A percentile compares a stretch with the other conserved stretches of the same genome.
Evolutionary conservation across 2,797 vertebrate species (phyloP).

Genomic region (Trichosurus vulpecula): DNA sequence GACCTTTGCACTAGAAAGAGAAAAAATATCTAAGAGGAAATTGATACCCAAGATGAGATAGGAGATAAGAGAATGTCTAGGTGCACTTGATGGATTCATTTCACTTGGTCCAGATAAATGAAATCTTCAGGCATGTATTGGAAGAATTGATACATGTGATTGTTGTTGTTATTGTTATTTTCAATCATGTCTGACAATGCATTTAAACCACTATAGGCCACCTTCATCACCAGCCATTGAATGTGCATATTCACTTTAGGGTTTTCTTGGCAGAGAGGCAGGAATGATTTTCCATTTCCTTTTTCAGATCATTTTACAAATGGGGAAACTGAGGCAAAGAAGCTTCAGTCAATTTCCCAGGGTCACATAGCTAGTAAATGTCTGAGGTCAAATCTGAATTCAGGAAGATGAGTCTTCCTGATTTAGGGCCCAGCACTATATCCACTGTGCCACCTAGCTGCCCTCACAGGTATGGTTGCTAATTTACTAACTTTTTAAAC

Average conservation of each 20-base stretch:
- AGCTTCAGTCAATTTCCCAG: background rate
- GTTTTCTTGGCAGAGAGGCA: background rate
- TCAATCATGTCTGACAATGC: background rate
- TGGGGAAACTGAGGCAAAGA: background rate
- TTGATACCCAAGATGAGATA: background rate
- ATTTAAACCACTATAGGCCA: no score
- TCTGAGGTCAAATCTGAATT: background rate
- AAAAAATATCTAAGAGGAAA: background rate
- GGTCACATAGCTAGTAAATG: background rate
- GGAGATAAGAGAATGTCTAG: background rate
- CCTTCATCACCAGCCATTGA: no score
- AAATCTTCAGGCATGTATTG: background rate
- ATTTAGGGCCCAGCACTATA: background rate
- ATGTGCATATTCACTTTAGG: no score
- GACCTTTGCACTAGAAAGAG: background rate
- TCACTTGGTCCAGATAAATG: background rate
- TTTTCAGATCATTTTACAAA: background rate
- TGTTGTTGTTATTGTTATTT: background rate
- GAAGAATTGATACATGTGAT: background rate
- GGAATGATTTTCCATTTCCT: background rate
- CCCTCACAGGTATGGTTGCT: background rate
- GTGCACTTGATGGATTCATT: background rate
- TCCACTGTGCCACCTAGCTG: background rate
- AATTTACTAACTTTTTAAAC: background rate
- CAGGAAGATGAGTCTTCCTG: background rate